Base-by-base conservation (phyloP, 2,888 invertebrate species). In the Nemotelus nigrinus region DNA sequence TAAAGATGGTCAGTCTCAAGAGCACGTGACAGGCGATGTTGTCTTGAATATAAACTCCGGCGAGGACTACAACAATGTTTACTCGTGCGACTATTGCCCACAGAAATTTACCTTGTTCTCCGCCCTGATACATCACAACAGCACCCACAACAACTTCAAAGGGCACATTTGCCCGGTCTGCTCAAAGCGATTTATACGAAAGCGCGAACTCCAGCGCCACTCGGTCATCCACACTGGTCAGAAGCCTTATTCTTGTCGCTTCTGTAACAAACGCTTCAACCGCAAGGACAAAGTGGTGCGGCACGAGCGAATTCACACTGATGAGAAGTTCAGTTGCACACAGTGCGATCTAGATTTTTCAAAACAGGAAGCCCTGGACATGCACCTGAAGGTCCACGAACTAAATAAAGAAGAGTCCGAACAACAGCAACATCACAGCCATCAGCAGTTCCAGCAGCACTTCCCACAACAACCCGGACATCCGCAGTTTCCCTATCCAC, bases 141-240 rank as follows among this genome's bases (percentile, higher is more conserved):
- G 88, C 43, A 85, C 89, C 80, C 90, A 90, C 81, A 74, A 74
- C 10, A 60, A 25, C 88, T 89, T 60, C 41, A 60, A 50, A n/a
- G 74, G 57, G 1, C 91, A 91, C 83, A 89, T 89, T 78, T 93
- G 93, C 83, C 89, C 89, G 80, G 88, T 91, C 67, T 93, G 93
- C 83, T 90, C 89, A 75, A 92, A 92, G 83, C 89, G 91, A 5
- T 93, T 93, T 83, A 88, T 91, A 50, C 87, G 93, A 2, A 92
- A 93, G 85, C 88, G 93, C 60, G 93, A 93, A 85, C 85, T 93
- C 7, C 92, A 93, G 81, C 88, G 93, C 0, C 93, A 93, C 85
- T 88, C 90, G 25, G 88, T 90, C 0, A 88, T 92, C 1, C 93
- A 93, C 84, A 89, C 92, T 58, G 93, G 90, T 0, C 88, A 91